Conservation (phyloP, 2,888 invertebrate species). For the Quadroppia sp. region DNA sequence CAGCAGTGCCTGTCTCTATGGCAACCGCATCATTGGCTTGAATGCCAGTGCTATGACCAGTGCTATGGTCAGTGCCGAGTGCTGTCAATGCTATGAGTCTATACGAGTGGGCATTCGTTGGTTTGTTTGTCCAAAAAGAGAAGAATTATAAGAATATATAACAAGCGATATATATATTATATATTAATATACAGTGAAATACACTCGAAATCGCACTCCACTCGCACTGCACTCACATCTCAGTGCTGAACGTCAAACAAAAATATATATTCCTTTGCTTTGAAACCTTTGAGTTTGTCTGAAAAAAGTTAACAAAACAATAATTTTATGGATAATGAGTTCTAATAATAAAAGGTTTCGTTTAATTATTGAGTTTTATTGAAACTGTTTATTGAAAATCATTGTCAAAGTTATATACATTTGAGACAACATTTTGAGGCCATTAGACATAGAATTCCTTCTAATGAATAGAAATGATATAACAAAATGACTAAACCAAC, state of each 20-base stretch:
- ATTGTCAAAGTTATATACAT: not conserved
- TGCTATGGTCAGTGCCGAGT: not conserved
- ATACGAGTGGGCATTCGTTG: not conserved
- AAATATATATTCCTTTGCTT: not conserved
- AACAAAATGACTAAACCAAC: not conserved
- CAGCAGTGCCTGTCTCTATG: conserved; percentile 5
- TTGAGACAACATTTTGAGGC: not conserved
- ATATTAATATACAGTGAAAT: conserved; percentile 15
- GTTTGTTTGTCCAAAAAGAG: not conserved
- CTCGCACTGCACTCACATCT: not conserved
- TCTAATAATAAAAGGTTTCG: not conserved
- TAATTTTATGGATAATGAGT: too few relatives aligned
- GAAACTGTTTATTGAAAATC: not conserved
- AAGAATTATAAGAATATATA: conserved; percentile 8
- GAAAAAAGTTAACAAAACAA: too few relatives aligned
- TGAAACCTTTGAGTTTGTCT: too few relatives aligned
- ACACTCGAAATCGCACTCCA: not conserved
- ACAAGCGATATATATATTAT: too few relatives aligned
- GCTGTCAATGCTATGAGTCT: not conserved
- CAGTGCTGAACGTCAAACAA: not conserved
- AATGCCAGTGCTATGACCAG: not conserved
- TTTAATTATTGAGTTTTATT: not conserved
- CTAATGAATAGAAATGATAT: conserved; percentile 8
- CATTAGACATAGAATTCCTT: conserved; percentile 4
- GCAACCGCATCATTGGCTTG: not conserved